A percentile compares a stretch with the other conserved stretches of the same genome.
Conservation (phyloP, 2,888 invertebrate species). For the Melanostoma mellinum region DNA sequence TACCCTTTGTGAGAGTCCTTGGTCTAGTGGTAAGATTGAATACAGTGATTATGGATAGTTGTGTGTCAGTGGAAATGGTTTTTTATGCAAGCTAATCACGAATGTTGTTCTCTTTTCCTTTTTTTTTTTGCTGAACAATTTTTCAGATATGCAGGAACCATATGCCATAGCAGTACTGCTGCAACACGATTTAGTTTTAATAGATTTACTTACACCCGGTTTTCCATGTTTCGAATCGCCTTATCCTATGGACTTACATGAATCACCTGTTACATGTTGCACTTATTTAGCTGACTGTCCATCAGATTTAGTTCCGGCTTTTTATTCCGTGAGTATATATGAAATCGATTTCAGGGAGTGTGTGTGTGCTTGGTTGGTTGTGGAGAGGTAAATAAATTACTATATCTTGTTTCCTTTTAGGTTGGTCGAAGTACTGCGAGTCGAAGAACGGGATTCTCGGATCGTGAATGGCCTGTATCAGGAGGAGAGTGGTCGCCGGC, state of each 20-base stretch:
- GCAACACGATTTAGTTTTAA: constrained; percentile 98
- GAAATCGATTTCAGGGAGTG: not conserved
- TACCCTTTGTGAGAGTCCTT: constrained; percentile 96
- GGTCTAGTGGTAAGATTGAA: constrained; percentile 88
- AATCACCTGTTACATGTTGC: constrained; percentile 98
- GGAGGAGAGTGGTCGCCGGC: constrained; percentile 98
- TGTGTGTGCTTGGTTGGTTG: too few species aligned
- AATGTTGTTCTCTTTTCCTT: constrained; percentile 6
- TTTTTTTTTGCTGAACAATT: not conserved
- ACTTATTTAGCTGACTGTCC: constrained; percentile 99
- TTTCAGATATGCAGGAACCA: constrained; percentile 96
- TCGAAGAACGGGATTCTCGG: constrained; percentile 93
- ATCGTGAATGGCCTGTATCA: constrained; percentile 97
- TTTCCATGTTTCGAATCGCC: constrained; percentile 99
- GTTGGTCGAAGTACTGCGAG: constrained; percentile 88
- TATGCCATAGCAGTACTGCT: constrained; percentile 98
- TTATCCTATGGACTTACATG: constrained; percentile 99
- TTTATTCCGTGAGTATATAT: constrained; percentile 89
- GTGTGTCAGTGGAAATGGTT: not conserved
- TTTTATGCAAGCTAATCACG: constrained; percentile 27
- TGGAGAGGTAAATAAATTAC: not conserved
- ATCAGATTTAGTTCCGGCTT: constrained; percentile 97
- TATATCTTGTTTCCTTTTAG: constrained; percentile 71
- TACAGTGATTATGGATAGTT: not conserved
- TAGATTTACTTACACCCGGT: constrained; percentile 96